phyloP scores from a whole-genome alignment of 2,113 vertebrate species.

The Romanogobio albipinnatus region DNA sequence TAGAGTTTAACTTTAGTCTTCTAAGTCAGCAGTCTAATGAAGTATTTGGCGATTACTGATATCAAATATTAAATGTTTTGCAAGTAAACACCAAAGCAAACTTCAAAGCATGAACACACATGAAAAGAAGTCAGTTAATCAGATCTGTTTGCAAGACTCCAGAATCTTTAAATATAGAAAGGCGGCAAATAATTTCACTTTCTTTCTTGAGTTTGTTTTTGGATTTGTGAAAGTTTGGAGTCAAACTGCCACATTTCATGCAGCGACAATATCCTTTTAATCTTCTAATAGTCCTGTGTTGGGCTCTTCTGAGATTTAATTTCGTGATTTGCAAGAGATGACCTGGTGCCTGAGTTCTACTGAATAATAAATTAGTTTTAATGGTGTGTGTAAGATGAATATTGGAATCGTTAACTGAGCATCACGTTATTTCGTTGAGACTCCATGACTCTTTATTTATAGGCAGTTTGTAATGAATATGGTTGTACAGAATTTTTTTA shows the following conservation, averaged over 20 bases:
- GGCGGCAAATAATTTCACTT: neutral
- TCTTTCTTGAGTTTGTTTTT: neutral
- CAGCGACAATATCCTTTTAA: neutral
- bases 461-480: neutral
- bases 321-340: neutral
- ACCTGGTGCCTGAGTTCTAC: neutral
- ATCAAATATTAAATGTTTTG: neutral
- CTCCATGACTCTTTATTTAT: slow-evolving; percentile 7
- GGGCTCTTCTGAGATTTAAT: neutral
- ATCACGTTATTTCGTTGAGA: neutral
- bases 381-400: neutral
- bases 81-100: neutral
- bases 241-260: neutral
- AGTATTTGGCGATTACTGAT: neutral
- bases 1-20: neutral
- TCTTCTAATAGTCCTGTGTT: neutral
- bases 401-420: neutral
- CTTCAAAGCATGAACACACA: neutral
- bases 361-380: neutral
- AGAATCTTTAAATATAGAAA: neutral
- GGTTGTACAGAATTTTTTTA: neutral
- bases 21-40: neutral
- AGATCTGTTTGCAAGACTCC: neutral
- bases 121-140: neutral
- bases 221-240: neutral